These are phyloP conservation scores for Scolopax rusticola DNA, from an alignment of 2,797 vertebrate species.

Conservation along the genomic window DNA sequence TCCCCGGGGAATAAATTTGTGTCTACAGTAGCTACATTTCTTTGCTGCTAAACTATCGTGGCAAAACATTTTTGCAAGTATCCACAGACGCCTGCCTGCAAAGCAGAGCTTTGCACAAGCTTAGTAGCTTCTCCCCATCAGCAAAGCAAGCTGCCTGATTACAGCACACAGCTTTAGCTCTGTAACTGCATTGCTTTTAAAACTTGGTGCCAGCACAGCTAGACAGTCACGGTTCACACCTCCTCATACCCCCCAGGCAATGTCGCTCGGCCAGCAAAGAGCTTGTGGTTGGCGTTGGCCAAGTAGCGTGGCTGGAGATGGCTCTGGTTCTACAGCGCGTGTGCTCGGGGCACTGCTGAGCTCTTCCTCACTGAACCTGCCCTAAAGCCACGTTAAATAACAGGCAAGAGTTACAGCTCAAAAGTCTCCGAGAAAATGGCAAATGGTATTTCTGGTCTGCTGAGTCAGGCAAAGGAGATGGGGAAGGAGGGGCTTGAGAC, in stretches of 20 bases:
- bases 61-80: slow-evolving; percentile 1
- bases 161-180: background rate
- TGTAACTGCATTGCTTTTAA: background rate
- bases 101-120: slow-evolving; percentile 30
- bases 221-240: slow-evolving; percentile 21
- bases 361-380: background rate
- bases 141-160: slow-evolving; percentile 7
- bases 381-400: background rate
- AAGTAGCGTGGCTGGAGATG: background rate
- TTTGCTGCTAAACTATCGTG: background rate
- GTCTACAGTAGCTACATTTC: background rate
- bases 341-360: background rate
- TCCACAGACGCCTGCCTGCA: background rate
- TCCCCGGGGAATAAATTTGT: background rate
- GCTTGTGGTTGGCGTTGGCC: background rate
- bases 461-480: background rate
- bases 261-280: background rate
- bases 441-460: slow-evolving; percentile 31
- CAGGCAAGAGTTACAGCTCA: background rate
- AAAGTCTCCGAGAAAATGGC: background rate
- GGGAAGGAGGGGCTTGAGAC: background rate
- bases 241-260: background rate
- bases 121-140: background rate
- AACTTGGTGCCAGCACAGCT: background rate
- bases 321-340: background rate